Base-by-base conservation (phyloP, 2,888 invertebrate genomes). In the Augiades crinisus region DNA sequence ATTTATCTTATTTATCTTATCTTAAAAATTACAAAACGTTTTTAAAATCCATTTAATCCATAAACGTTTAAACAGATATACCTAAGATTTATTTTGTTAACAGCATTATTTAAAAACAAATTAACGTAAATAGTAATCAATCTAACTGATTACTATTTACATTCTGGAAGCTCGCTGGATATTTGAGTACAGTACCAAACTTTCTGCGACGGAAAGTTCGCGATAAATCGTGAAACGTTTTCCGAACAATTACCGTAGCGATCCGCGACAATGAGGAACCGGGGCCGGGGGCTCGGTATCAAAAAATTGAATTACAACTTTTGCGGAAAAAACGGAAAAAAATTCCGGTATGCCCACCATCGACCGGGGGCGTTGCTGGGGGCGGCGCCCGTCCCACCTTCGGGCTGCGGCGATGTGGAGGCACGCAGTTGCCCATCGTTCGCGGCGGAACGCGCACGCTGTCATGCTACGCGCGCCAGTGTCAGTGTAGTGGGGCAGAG, bases 401-500 rank as follows among this genome's bases (percentile, higher is more conserved):
- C 64, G 65, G 69, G 66, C 38, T 60, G 47, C 52, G 47, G 33
- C 33, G 40, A 17, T 47, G 47, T 54, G 17, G 41, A 36, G 47
- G 51, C 37, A 34, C 41, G 54, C 86, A 85, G 90, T 89, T 65
- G 71, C 72, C 80, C 78, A 82, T 76, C 80, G 81, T 80, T 72
- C 81, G 87, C 83, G 81, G 68, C 75, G 78, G 78, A 72, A 78
- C 63, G 71, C 72, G 77, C 70, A 73, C 74, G 83, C 59, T 67
- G 64, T 55, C 55, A 81, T 82, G 82, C 67, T 57, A 59, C 78
- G 81, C 66, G 81, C 72, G 84, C 78, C 76, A 80, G 82, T 83
- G 83, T 67, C 56, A 77, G 87, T 86, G 86, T 69, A 77, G 86
- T 87, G 87, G 87, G 87, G 87, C 87, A 73, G 62, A 74, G 73